These are phyloP conservation scores for Drosophila nigromelanica DNA, from an alignment of 1,140 invertebrate genomes.

Conservation along the genomic window DNA sequence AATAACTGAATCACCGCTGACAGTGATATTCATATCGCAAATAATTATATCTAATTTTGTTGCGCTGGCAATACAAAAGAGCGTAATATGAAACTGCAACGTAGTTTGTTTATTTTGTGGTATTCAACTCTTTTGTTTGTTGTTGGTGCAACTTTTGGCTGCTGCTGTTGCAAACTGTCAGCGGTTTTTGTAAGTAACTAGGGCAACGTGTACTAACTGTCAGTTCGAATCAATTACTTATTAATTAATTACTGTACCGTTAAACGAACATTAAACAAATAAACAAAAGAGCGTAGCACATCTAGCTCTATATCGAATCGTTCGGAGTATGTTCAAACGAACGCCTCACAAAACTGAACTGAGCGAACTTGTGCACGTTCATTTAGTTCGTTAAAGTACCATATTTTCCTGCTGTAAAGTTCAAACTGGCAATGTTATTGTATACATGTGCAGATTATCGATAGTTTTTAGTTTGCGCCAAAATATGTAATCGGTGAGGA, in stretches of 20 bases:
- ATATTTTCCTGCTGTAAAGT: conserved; percentile 14
- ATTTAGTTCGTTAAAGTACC: neutral
- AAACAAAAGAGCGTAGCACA: conserved; percentile 37
- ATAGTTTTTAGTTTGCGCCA: too few species aligned
- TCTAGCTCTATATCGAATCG: conserved; percentile 1
- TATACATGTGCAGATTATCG: too few species aligned
- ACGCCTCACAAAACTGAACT: neutral
- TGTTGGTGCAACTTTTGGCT: conserved; percentile 12
- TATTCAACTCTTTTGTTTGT: conserved; percentile 13
- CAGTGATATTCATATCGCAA: conserved; percentile 9
- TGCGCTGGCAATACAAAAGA: conserved; percentile 29
- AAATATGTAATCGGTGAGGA: neutral
- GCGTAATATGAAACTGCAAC: conserved; percentile 28
- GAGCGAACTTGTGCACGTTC: neutral
- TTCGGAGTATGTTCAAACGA: conserved; percentile 5
- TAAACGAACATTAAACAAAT: conserved; percentile 48
- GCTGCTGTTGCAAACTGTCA: neutral
- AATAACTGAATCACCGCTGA: conserved; percentile 28
- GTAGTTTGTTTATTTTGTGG: conserved; percentile 24
- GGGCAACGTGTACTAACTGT: neutral
- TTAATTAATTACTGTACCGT: conserved; percentile 38
- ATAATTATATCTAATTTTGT: conserved; percentile 21
- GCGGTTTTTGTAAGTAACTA: neutral
- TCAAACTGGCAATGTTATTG: conserved; percentile 2
- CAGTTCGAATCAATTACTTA: conserved; percentile 28